Percentiles rank a stretch among this genome's conserved stretches.
Conservation (phyloP, 2,113 vertebrate genomes). For the Paracanthobrama guichenoti region DNA sequence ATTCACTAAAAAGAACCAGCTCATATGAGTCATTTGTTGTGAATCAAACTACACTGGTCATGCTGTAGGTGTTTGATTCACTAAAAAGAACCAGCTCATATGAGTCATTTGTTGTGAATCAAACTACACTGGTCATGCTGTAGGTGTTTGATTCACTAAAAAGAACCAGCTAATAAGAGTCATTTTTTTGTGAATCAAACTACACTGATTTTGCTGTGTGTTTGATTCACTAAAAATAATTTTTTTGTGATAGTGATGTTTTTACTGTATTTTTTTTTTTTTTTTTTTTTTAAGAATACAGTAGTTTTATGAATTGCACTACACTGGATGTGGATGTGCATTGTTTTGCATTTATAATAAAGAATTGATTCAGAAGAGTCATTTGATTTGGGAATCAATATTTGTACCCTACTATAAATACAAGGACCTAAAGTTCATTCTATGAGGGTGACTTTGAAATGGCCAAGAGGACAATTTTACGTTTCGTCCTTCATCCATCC, state of each 20-base stretch:
- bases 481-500: neutral
- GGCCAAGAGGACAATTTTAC: slow-evolving; percentile 1
- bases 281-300: neutral
- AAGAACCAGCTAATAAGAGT: too few species aligned
- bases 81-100: too few species aligned
- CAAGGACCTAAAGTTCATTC: neutral
- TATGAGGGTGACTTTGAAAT: neutral
- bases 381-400: neutral
- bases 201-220: neutral
- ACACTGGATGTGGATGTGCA: neutral
- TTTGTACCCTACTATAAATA: neutral
- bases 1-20: too few species aligned
- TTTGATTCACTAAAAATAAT: neutral
- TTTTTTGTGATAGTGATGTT: neutral
- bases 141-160: too few species aligned
- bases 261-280: neutral
- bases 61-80: too few species aligned
- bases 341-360: neutral
- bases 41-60: too few species aligned
- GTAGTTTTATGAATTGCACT: neutral
- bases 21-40: too few species aligned
- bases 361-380: neutral
- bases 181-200: neutral
- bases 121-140: too few species aligned
- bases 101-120: too few species aligned